phyloP scores from a whole-genome alignment of 1,140 invertebrate genomes.

The Trypoxylus dichotomus region DNA sequence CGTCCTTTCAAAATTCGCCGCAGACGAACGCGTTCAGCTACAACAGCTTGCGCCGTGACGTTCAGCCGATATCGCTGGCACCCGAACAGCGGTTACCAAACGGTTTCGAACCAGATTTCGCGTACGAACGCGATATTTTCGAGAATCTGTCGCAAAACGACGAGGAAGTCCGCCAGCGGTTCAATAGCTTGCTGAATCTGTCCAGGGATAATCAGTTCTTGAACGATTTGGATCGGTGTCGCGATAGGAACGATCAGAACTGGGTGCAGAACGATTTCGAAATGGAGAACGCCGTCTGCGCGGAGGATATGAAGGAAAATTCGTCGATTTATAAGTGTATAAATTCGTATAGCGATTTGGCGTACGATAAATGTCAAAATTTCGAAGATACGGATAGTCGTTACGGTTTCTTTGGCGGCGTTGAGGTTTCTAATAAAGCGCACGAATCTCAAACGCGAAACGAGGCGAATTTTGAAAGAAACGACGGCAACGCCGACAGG shows the following conservation, averaged over 20 bases:
- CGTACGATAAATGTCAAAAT: not conserved
- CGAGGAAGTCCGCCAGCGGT: conserved; percentile 37
- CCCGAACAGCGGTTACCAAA: not conserved
- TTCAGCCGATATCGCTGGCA: not conserved
- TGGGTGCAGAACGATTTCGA: conserved; percentile 31
- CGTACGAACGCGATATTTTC: not conserved
- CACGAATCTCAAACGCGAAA: not conserved
- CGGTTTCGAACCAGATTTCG: not conserved
- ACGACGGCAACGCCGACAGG: conserved; percentile 31
- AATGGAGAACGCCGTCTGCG: not conserved
- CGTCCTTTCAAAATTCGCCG: conserved; percentile 21
- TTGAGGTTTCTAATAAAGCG: not conserved
- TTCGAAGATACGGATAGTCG: not conserved
- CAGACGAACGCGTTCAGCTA: not conserved
- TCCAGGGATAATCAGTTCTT: not conserved
- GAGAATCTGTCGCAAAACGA: conserved; percentile 16
- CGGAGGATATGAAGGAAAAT: not conserved
- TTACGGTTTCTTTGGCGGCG: not conserved
- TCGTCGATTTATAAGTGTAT: not conserved
- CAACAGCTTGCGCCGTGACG: not conserved
- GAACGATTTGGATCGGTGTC: conserved; percentile 32
- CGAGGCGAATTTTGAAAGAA: not conserved
- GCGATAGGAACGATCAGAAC: conserved; percentile 5
- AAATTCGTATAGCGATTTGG: not conserved
- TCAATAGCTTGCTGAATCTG: conserved; percentile 42